Percentiles rank a stretch among this genome's conserved stretches.
Evolutionary conservation across 2,797 vertebrate genomes (phyloP).

Genomic region (Taenioides sp.): DNA sequence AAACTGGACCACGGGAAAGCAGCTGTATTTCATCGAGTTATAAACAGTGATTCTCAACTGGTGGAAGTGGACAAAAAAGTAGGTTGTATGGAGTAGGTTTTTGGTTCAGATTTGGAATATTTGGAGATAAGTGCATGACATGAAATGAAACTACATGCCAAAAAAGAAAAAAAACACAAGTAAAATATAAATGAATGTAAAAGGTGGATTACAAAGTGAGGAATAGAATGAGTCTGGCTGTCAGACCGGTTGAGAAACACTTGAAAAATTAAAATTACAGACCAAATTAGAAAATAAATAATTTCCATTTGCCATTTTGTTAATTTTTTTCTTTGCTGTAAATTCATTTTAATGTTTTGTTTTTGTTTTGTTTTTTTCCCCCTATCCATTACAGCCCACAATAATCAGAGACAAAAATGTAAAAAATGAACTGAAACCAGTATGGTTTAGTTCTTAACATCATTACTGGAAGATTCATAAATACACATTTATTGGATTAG

Average conservation of each 20-base stretch:
- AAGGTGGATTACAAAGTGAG: not conserved
- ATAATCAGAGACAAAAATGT: not conserved
- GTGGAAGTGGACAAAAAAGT: not conserved
- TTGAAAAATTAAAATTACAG: not conserved
- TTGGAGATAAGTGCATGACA: not conserved
- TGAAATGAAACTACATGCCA: not conserved
- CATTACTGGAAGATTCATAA: not conserved
- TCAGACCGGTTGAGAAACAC: conserved; percentile 1
- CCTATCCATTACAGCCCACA: not conserved
- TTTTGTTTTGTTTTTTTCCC: too few relatives aligned
- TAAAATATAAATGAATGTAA: not conserved
- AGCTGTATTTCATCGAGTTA: conserved; percentile 66
- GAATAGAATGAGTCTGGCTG: not conserved
- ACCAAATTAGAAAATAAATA: not conserved
- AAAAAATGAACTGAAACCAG: too few relatives aligned
- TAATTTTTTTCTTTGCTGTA: not conserved
- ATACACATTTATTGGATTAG: not conserved
- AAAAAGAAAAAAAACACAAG: not conserved
- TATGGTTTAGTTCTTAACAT: not conserved
- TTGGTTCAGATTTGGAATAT: not conserved
- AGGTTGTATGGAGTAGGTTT: not conserved
- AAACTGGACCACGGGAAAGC: conserved; percentile 56
- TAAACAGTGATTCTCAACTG: not conserved
- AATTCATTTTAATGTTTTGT: not conserved
- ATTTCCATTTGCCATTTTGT: not conserved